A percentile compares a stretch with the other conserved stretches of the same genome.
Evolutionary conservation across 2,888 invertebrate species (phyloP).

Genomic region (Acleris emargana): DNA sequence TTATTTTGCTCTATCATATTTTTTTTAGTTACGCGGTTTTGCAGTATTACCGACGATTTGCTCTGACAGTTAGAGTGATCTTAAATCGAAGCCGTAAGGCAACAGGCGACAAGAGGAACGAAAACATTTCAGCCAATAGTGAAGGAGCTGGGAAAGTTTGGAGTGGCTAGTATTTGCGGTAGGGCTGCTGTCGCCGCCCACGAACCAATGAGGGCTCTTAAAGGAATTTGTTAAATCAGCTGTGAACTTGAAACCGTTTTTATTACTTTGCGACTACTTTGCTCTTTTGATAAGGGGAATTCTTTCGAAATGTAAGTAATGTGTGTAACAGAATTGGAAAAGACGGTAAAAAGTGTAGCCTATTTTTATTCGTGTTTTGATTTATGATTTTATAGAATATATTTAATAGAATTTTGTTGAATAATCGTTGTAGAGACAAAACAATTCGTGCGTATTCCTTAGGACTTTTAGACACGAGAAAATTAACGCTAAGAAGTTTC

Average conservation of each 20-base stretch:
- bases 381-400: too few relatives aligned
- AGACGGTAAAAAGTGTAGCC: too few relatives aligned
- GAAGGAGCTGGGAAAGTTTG: slow-evolving; percentile 44
- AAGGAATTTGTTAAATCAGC: slow-evolving; percentile 39
- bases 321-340: neutral
- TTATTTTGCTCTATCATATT: too few relatives aligned
- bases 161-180: slow-evolving; percentile 50
- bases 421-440: too few relatives aligned
- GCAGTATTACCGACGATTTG: too few relatives aligned
- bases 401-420: too few relatives aligned
- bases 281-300: neutral
- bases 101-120: slow-evolving; percentile 38
- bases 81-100: slow-evolving; percentile 26
- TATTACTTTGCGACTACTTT: slow-evolving; percentile 7
- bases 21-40: too few relatives aligned
- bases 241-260: slow-evolving; percentile 28
- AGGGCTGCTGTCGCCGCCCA: slow-evolving; percentile 40
- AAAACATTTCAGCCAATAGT: slow-evolving; percentile 45
- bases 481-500: too few relatives aligned
- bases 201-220: slow-evolving; percentile 25
- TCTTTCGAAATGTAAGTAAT: neutral
- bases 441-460: too few relatives aligned
- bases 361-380: too few relatives aligned
- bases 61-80: slow-evolving; percentile 9
- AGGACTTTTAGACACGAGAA: too few relatives aligned